Conservation (phyloP, 2,888 invertebrate species). For the Ferdinandea cuprea region DNA sequence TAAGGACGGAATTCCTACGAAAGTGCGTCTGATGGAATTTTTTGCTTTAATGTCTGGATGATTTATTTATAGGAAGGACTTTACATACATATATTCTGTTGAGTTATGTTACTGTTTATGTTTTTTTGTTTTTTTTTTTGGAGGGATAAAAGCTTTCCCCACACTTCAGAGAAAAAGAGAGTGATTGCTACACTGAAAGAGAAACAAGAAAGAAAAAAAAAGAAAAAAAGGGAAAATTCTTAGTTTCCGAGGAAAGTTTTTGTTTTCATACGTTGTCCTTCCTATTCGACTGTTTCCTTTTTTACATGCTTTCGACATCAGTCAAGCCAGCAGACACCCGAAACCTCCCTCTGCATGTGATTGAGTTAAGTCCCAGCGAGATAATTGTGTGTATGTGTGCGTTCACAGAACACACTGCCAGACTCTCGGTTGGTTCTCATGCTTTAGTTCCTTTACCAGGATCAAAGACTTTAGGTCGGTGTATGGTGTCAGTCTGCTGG, state of each 20-base stretch:
- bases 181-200: slow-evolving; percentile 7
- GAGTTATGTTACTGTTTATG: too few relatives aligned
- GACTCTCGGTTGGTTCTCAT: slow-evolving; percentile 60
- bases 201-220: too few relatives aligned
- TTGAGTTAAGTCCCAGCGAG: slow-evolving; percentile 41
- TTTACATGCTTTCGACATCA: slow-evolving; percentile 65
- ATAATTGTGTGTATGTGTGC: slow-evolving; percentile 21
- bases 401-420: slow-evolving; percentile 27
- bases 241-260: slow-evolving; percentile 28
- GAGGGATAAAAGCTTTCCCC: slow-evolving; percentile 53
- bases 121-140: neutral
- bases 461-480: slow-evolving; percentile 67
- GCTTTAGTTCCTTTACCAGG: slow-evolving; percentile 62
- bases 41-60: neutral
- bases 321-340: slow-evolving; percentile 56
- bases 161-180: slow-evolving; percentile 38
- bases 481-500: slow-evolving; percentile 63
- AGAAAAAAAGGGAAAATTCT: slow-evolving; percentile 22
- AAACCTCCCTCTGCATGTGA: slow-evolving; percentile 49
- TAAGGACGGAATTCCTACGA: neutral
- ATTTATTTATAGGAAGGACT: slow-evolving; percentile 1
- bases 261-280: slow-evolving; percentile 34
- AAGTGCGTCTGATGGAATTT: slow-evolving; percentile 1
- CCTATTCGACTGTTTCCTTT: slow-evolving; percentile 57
- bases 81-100: too few relatives aligned